Evolutionary conservation across 35 echinoderm and acorn worm species (phyloP).

Genomic region (Holothuria glaberrima): DNA sequence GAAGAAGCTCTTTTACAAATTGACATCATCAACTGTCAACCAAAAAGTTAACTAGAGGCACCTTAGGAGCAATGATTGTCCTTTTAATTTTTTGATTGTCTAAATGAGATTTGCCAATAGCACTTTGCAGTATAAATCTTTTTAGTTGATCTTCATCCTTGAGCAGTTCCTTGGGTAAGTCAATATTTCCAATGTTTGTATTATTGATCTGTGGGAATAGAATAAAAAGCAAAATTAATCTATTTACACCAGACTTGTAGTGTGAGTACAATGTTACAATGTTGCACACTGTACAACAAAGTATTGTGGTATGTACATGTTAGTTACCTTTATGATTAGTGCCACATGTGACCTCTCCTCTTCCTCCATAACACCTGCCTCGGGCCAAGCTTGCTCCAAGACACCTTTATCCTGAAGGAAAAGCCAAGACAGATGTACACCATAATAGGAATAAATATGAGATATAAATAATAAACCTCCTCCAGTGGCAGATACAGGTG

Average conservation of each 20-base stretch:
- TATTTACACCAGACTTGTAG: too few relatives aligned
- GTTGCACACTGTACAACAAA: too few relatives aligned
- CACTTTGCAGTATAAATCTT: background rate
- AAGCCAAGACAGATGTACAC: background rate
- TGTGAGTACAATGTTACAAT: too few relatives aligned
- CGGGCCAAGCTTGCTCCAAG: slow-evolving; percentile 3
- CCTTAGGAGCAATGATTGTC: slow-evolving; percentile 12
- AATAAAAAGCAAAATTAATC: background rate
- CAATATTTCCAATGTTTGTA: slow-evolving; percentile 2
- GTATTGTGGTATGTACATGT: too few relatives aligned
- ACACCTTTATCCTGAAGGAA: background rate
- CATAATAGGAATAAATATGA: too few relatives aligned
- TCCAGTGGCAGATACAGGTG: too few relatives aligned
- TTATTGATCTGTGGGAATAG: background rate
- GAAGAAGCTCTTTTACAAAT: too few relatives aligned
- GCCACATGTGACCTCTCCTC: background rate
- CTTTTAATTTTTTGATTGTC: background rate
- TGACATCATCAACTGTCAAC: background rate
- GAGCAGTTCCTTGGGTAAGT: background rate
- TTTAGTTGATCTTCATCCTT: background rate
- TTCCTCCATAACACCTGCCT: background rate
- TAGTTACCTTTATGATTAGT: slow-evolving; percentile 3
- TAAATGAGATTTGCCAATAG: background rate
- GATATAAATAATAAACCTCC: too few relatives aligned
- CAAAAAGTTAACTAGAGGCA: slow-evolving; percentile 29